phyloP scores from a whole-genome alignment of 2,113 vertebrate genomes.

The Pagrus major region DNA sequence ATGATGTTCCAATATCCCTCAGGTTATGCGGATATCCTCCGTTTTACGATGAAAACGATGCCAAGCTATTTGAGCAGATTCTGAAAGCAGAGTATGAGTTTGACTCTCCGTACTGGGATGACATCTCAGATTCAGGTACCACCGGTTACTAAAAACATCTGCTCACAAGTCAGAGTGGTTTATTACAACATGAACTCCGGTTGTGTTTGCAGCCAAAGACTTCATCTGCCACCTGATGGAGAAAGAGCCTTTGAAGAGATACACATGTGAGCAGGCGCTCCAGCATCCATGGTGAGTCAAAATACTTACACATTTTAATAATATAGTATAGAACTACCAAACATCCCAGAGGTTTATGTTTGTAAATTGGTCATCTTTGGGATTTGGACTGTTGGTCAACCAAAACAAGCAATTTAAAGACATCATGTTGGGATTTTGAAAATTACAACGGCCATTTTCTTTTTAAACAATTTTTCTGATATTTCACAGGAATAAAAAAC shows the following conservation, averaged over 20 bases:
- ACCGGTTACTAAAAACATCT: background rate
- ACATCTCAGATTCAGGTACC: conserved; percentile 97
- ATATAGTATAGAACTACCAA: background rate
- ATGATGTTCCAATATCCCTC: conserved; percentile 28
- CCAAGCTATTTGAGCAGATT: conserved; percentile 98
- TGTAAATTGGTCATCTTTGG: background rate
- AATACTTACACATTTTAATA: no score
- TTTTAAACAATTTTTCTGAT: no score
- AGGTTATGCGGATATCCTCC: conserved; percentile 98
- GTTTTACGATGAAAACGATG: conserved; percentile 97
- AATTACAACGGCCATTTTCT: no score
- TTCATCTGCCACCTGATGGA: conserved; percentile 98
- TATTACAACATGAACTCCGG: background rate
- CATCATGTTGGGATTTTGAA: no score
- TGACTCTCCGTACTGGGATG: conserved; percentile 98
- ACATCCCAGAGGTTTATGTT: background rate
- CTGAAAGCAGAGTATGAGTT: conserved; percentile 97
- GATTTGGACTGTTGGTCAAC: background rate
- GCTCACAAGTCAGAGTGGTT: background rate
- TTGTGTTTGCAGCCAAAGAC: conserved; percentile 90
- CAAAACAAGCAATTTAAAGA: background rate
- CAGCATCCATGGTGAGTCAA: conserved; percentile 94
- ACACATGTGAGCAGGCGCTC: conserved; percentile 96
- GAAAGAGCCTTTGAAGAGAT: conserved; percentile 92
- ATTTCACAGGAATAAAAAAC: no score